Evolutionary conservation across 2,888 invertebrate genomes (phyloP), one percentile per base, ranked within the genome.

Genomic region (Rotaria sp.): DNA sequence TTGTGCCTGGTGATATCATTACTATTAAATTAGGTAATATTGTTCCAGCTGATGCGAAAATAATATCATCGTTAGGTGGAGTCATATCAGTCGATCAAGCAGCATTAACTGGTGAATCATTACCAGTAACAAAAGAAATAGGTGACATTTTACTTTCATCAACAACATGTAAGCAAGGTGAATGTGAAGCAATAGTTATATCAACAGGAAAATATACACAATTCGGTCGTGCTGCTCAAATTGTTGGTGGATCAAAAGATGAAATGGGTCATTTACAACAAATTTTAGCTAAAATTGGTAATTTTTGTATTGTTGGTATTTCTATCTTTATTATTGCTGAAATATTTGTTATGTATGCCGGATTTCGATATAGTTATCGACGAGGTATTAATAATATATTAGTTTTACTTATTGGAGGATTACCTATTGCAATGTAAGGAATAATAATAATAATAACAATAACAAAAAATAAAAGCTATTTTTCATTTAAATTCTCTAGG

Each of bases 201-300:
- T 35, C 35, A 21, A 74, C 74, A 8, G 74, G 74, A 74, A 21
- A n/a, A 30, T 38, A 74, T 74, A 74, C 74, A 11, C 38, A 35
- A 21, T 74, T 74, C 21, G 74, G 74, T 24, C 74, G 15, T 38
- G 74, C 74, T 21, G 74, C 38, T 74, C 30, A 74, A 74, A 30
- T 74, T n/a, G 74, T 74, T 30, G 38, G 38, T 21, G 38, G 74
- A 7, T 18, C 74, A 21, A 74, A 21, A 13, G 38, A 74, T 74
- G 74, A 74, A 74, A 74, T 74, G 74, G 74, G 74, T 35, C 74
- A 74, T 74, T 38, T 74, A 74, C 74, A 74, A 74, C 15, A 74
- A 30, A 74, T 74, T 7, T 38, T 74, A 38, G 74, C 74, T 7
- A 74, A 74, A 74, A 74, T 74, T 74, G 74, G 74, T 21, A 74